phyloP scores from a whole-genome alignment of 1,140 invertebrate genomes.

The Periplaneta americana region DNA sequence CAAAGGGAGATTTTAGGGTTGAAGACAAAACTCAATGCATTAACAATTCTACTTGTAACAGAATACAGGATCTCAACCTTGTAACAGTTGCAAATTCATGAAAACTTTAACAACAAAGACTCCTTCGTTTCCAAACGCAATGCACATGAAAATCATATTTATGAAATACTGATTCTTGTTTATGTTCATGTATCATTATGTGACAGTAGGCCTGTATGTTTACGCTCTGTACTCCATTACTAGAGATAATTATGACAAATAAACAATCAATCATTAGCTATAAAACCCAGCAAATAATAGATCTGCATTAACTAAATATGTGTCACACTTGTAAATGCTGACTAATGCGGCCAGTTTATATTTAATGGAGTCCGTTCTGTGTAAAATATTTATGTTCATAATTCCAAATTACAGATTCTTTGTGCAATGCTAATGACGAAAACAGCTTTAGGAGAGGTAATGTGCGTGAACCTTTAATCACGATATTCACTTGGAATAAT shows the following conservation, averaged over 20 bases:
- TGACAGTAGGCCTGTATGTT: too few relatives aligned
- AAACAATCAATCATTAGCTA: background rate
- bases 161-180: too few relatives aligned
- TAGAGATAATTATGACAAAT: background rate
- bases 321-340: too few relatives aligned
- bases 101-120: background rate
- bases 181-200: background rate
- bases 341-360: too few relatives aligned
- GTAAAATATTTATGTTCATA: too few relatives aligned
- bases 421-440: too few relatives aligned
- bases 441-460: too few relatives aligned
- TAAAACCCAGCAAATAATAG: background rate
- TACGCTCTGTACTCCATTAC: background rate
- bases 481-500: too few relatives aligned
- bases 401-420: too few relatives aligned
- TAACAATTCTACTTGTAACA: background rate
- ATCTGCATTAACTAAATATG: background rate
- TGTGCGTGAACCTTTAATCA: too few relatives aligned
- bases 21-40: background rate
- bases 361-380: too few relatives aligned
- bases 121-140: background rate
- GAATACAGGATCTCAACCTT: background rate
- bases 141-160: background rate
- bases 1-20: background rate
- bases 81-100: background rate